A percentile compares a stretch with the other conserved stretches of the same genome.
phyloP scores from a whole-genome alignment of 2,113 vertebrate species.

The Myiopsitta monachus region DNA sequence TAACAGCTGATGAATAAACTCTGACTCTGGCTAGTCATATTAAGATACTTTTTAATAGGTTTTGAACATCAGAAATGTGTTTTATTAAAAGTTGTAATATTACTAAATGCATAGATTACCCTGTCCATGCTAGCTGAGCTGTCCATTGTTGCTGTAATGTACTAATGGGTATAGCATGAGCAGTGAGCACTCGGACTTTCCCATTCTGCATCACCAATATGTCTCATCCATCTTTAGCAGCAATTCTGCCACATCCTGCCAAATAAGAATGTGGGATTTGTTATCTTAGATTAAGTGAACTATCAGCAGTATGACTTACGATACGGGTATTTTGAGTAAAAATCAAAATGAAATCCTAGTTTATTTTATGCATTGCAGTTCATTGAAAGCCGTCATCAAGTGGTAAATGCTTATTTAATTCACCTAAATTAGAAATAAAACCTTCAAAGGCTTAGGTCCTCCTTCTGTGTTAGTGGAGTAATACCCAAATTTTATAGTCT shows the following conservation, averaged over 20 bases:
- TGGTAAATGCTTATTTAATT: neutral
- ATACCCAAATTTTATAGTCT: neutral
- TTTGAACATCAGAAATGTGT: neutral
- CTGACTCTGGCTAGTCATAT: neutral
- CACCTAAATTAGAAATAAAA: neutral
- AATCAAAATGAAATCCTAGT: neutral
- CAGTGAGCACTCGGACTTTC: neutral
- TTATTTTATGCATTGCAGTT: neutral
- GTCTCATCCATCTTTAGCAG: neutral
- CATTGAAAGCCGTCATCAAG: neutral
- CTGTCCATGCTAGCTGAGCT: neutral
- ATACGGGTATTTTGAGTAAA: neutral
- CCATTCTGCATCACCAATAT: accelerated
- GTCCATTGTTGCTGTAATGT: accelerated
- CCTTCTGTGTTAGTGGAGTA: neutral
- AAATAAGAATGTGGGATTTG: neutral
- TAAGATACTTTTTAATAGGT: neutral
- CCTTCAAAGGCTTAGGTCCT: neutral
- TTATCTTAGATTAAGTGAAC: neutral
- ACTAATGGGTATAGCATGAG: accelerated
- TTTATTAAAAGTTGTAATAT: neutral
- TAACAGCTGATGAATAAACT: neutral
- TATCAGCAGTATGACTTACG: neutral
- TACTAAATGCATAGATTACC: neutral
- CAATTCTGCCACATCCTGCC: neutral